Conservation (phyloP, 2,113 vertebrate genomes). For the Struthidea cinerea region DNA sequence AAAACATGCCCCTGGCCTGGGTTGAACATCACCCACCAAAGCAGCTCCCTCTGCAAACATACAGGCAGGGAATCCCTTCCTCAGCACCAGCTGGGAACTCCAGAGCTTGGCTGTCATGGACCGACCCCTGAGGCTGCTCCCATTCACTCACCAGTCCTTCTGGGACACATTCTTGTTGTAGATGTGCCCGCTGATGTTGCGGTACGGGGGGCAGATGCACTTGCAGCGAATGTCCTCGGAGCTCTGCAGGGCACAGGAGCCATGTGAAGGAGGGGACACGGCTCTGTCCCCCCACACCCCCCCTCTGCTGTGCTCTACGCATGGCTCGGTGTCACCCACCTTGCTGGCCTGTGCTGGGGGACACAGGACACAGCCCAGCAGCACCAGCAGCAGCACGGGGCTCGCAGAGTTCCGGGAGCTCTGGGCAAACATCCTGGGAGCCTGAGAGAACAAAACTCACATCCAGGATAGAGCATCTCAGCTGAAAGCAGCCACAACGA, state of each 20-base stretch:
- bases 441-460: slow-evolving; percentile 18
- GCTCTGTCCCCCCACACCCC: background rate
- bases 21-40: background rate
- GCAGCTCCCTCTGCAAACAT: background rate
- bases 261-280: background rate
- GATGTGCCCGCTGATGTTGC: slow-evolving; percentile 89
- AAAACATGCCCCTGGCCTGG: background rate
- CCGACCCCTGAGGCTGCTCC: background rate
- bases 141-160: slow-evolving; percentile 88
- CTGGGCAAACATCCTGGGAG: background rate
- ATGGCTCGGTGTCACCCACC: background rate
- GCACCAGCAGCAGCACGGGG: slow-evolving; percentile 9
- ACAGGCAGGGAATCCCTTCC: background rate
- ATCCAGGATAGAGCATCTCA: background rate
- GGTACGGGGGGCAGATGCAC: slow-evolving; percentile 92
- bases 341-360: slow-evolving; percentile 63
- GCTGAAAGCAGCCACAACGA: background rate
- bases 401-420: background rate
- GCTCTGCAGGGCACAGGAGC: slow-evolving; percentile 69
- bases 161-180: slow-evolving; percentile 92
- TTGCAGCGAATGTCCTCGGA: slow-evolving; percentile 94
- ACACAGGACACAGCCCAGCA: slow-evolving; percentile 57
- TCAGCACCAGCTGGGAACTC: background rate
- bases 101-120: accelerated
- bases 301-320: background rate